Base-by-base conservation (phyloP, 2,888 invertebrate genomes). In the Syrphus vitripennis region DNA sequence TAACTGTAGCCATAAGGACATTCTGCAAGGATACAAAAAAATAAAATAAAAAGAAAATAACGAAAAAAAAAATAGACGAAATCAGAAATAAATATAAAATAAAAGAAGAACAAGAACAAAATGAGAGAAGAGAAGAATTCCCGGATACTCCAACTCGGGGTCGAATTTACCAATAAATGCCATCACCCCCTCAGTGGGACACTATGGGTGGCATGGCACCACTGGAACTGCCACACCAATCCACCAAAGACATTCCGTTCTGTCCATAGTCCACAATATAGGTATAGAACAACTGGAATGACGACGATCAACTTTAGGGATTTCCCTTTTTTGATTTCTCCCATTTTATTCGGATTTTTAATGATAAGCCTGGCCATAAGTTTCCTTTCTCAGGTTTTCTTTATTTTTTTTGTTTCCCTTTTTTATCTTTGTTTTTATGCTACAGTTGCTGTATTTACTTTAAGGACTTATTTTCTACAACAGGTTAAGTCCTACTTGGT, bases 1-100 rank as follows among this genome's bases (percentile, higher is more conserved):
- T 94, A 94, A 82, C 93, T 93, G 93, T 93, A 94, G 26, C 94
- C 94, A 89, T 93, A 89, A 88, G 92, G 91, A 89, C 94, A 94
- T 88, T 88, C 94, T 94, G 89, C 69, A 89, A 89, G 61, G 80
- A 84, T 50, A 87, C 59, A 76, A 42, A 84, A 88, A 77, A 88
- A 77, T 82, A 72, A 19, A 59, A 59, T 16, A 37, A 21, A n/a
- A 48, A 59, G 24, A 63, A 78, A 87, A 82, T 48, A 83, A 72
- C 19, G 19, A 80, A 77, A 82, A 55, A 63, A 42, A 74, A 78
- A 40, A 16, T 31, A 72, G 16, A 65, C 9, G 29, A 67, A 81
- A 80, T 83, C 75, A 80, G 57, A 72, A 65, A 71, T 86, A 77
- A 72, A 78, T 57, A 81, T 69, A 82, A 87, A 87, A 87, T 57